Percentiles rank a stretch among this genome's conserved stretches.
phyloP scores from a whole-genome alignment of 2,888 invertebrate species.

The Phyllotreta striolata region DNA sequence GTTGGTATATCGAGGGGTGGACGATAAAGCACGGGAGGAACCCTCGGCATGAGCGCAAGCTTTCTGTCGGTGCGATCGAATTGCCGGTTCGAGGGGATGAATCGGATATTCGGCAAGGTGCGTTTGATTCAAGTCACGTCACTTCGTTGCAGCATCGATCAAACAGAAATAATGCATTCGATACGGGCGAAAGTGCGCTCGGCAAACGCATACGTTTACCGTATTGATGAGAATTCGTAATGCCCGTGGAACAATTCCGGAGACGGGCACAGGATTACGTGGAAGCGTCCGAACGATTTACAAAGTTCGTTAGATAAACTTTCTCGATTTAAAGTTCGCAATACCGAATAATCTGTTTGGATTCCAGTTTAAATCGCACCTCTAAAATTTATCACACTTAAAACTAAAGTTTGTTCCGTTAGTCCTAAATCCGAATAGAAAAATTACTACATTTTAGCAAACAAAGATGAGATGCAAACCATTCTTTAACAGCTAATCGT shows the following conservation, averaged over 20 bases:
- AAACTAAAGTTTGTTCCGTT: no score
- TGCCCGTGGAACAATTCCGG: conserved; percentile 3
- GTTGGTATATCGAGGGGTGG: conserved; percentile 24
- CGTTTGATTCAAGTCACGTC: neutral
- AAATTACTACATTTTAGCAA: no score
- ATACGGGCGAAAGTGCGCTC: no score
- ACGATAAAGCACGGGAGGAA: conserved; percentile 24
- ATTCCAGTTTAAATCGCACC: conserved; percentile 8
- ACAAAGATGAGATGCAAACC: no score
- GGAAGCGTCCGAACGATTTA: conserved; percentile 4
- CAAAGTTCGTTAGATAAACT: conserved; percentile 20
- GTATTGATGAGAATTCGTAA: no score
- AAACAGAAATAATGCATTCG: no score
- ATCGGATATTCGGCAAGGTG: conserved; percentile 15
- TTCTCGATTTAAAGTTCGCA: conserved; percentile 17
- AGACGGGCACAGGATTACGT: conserved; percentile 6
- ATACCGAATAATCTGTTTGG: conserved; percentile 22
- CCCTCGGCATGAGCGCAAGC: conserved; percentile 21
- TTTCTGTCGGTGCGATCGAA: conserved; percentile 21
- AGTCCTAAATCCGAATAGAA: no score
- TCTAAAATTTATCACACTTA: neutral
- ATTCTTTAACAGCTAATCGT: no score
- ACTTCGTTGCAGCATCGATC: no score
- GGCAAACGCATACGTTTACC: no score
- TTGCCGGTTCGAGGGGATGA: conserved; percentile 12